These are phyloP conservation scores for Oryzias woworae DNA, from an alignment of 2,113 vertebrate genomes.

Conservation along the genomic window DNA sequence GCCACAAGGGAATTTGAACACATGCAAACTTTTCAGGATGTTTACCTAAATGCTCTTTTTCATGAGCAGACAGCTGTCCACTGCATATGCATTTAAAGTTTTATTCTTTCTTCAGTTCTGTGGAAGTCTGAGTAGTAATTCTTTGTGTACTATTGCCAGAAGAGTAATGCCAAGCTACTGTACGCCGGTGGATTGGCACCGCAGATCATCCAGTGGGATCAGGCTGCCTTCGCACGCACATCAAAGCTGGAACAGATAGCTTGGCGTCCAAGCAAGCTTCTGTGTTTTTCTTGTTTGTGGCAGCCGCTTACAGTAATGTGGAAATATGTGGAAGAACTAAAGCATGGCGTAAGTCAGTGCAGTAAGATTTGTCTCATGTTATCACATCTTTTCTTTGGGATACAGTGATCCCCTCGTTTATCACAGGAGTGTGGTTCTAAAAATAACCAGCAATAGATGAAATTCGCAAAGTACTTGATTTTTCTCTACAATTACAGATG, in stretches of 20 bases:
- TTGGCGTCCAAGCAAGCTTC: conserved; percentile 37
- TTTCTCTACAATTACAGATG: too few relatives aligned
- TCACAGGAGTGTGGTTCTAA: too few relatives aligned
- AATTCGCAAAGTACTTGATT: too few relatives aligned
- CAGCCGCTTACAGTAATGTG: conserved; percentile 29
- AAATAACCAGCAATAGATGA: too few relatives aligned
- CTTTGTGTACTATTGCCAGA: conserved; percentile 65
- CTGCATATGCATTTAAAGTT: conserved; percentile 4
- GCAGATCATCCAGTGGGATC: conserved; percentile 40
- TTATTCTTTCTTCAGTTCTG: conserved; percentile 25
- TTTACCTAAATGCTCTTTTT: neutral
- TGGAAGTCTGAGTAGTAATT: conserved; percentile 60
- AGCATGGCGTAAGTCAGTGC: too few relatives aligned
- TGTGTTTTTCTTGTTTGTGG: conserved; percentile 27
- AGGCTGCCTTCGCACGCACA: conserved; percentile 31
- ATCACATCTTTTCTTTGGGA: too few relatives aligned
- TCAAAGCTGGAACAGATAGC: conserved; percentile 54
- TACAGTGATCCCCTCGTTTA: too few relatives aligned
- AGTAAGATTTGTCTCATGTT: too few relatives aligned
- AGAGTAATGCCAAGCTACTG: conserved; percentile 3
- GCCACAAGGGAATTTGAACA: neutral
- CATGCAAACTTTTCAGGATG: neutral
- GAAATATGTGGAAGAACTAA: conserved; percentile 32
- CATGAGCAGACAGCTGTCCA: conserved; percentile 12
- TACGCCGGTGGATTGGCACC: neutral